Conservation (phyloP, 2,113 vertebrate species). For the Chloebia gouldiae region DNA sequence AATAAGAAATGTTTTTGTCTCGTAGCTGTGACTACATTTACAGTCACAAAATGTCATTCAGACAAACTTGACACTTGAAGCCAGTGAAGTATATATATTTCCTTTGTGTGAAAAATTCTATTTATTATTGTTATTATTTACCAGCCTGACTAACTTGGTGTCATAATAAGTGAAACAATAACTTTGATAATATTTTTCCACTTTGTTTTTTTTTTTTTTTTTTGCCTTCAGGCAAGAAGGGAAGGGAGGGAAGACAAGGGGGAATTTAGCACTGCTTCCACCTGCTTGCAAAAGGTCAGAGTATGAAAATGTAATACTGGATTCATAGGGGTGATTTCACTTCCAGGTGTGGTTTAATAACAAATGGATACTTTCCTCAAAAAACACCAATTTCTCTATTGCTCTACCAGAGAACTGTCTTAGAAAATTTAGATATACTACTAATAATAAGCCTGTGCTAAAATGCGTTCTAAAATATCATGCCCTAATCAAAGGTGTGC, state of each 20-base stretch:
- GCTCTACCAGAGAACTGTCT: neutral
- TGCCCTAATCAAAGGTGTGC: neutral
- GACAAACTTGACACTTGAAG: neutral
- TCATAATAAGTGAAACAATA: neutral
- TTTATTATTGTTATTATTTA: neutral
- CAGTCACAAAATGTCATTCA: neutral
- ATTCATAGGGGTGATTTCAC: neutral
- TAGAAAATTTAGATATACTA: neutral
- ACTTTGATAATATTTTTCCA: accelerated
- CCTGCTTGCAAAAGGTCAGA: neutral
- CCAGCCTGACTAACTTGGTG: neutral
- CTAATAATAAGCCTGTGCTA: neutral
- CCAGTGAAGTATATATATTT: neutral
- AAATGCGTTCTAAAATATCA: neutral
- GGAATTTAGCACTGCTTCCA: neutral
- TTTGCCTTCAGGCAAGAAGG: accelerated
- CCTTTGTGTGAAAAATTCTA: neutral
- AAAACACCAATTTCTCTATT: neutral
- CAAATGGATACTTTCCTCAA: neutral
- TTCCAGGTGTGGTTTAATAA: neutral
- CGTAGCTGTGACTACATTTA: accelerated
- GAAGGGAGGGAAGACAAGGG: neutral
- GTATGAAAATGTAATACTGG: neutral
- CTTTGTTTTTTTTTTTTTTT: no score
- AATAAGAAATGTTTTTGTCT: neutral